phyloP scores from a whole-genome alignment of 2,797 vertebrate species.

The Pangasius sanitwongsei region DNA sequence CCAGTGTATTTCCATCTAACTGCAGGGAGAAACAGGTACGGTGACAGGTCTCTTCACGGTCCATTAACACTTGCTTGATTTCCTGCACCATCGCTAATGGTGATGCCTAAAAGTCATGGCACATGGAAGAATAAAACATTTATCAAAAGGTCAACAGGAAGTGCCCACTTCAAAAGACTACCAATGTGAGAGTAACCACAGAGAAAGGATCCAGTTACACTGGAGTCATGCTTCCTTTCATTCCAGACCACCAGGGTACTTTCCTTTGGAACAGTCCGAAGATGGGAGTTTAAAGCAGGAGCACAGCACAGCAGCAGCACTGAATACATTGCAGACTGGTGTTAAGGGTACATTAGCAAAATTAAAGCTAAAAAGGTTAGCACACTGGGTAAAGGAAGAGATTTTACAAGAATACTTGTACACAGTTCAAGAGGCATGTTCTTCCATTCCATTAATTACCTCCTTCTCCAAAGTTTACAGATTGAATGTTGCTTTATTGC shows the following conservation, averaged over 20 bases:
- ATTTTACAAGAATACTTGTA: no score
- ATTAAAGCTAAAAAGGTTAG: neutral
- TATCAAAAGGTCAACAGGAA: neutral
- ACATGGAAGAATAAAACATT: neutral
- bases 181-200: neutral
- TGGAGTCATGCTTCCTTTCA: neutral
- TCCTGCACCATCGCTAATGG: conserved; percentile 94
- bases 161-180: neutral
- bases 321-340: neutral
- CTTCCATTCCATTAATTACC: no score
- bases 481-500: neutral
- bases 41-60: conserved; percentile 90
- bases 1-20: conserved; percentile 81
- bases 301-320: neutral
- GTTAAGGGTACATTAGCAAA: neutral
- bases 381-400: no score
- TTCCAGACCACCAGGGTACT: neutral
- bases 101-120: conserved; percentile 79
- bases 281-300: neutral
- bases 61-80: conserved; percentile 94
- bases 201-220: neutral
- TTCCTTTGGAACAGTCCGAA: neutral
- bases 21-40: conserved; percentile 93
- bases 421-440: no score
- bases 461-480: no score